Percentiles rank a stretch among this genome's conserved stretches.
Conservation (phyloP, 2,797 vertebrate species). For the Neosalanx taihuensis region DNA sequence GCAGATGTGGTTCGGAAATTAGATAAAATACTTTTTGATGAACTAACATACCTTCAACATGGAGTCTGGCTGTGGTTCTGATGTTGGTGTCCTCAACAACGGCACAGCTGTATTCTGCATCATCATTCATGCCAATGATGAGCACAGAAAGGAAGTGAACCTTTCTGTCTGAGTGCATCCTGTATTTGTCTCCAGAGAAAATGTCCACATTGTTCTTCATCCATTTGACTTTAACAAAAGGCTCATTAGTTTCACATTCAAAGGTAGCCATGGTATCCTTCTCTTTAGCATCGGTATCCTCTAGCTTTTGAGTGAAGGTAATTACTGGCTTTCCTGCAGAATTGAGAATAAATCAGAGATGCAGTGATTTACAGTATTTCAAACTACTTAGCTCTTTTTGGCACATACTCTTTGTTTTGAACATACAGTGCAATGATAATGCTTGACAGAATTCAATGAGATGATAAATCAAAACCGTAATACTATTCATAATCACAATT, state of each 20-base stretch:
- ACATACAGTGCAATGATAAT: not conserved
- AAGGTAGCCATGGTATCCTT: slow-evolving; percentile 95
- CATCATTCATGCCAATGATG: slow-evolving; percentile 80
- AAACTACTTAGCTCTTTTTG: not conserved
- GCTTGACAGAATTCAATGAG: too few species aligned
- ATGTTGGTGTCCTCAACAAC: slow-evolving; percentile 82
- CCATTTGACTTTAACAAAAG: slow-evolving; percentile 97
- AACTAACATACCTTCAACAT: slow-evolving; percentile 85
- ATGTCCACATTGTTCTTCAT: slow-evolving; percentile 86
- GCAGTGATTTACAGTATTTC: not conserved
- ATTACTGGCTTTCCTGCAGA: slow-evolving; percentile 83
- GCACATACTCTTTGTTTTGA: too few species aligned
- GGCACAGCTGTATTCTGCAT: slow-evolving; percentile 86
- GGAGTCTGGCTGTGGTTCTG: slow-evolving; percentile 84
- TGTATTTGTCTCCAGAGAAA: slow-evolving; percentile 91
- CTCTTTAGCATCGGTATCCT: slow-evolving; percentile 84
- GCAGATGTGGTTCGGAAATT: not conserved
- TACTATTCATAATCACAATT: too few species aligned
- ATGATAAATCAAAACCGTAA: too few species aligned
- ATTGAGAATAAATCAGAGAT: slow-evolving; percentile 1
- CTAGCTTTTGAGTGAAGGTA: slow-evolving; percentile 83
- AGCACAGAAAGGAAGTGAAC: slow-evolving; percentile 94
- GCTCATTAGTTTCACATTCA: slow-evolving; percentile 97
- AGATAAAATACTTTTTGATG: not conserved
- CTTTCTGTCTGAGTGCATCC: slow-evolving; percentile 97